Conservation (phyloP, 2,113 vertebrate genomes). For the Arenaria interpres region DNA sequence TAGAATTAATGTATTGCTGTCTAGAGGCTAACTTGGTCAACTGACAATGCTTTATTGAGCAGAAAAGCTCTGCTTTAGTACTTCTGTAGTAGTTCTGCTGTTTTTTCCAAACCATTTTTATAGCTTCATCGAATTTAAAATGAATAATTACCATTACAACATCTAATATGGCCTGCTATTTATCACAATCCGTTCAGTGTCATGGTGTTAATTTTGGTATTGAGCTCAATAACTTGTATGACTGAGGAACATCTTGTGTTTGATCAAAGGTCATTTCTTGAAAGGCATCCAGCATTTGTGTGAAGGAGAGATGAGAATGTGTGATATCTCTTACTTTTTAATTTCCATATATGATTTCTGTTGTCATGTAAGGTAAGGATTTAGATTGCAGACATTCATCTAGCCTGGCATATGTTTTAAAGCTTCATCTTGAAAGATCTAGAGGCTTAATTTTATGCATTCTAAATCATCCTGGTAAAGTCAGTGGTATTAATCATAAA, state of each 20-base stretch:
- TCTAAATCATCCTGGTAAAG: neutral
- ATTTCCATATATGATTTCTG: neutral
- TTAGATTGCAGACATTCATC: neutral
- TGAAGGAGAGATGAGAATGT: conserved; percentile 22
- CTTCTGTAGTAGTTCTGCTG: neutral
- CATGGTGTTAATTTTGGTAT: conserved; percentile 19
- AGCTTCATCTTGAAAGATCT: neutral
- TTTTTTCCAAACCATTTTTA: neutral
- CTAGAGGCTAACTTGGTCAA: neutral
- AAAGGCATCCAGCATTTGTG: neutral
- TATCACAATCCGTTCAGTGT: neutral
- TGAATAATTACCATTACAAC: conserved; percentile 19
- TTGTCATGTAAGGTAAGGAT: neutral
- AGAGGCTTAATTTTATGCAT: neutral
- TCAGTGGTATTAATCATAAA: neutral
- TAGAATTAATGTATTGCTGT: neutral
- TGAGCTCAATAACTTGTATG: conserved; percentile 3
- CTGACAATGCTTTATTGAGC: neutral
- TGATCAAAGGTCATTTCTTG: conserved; percentile 44
- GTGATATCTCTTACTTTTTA: neutral
- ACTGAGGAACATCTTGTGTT: conserved; percentile 15
- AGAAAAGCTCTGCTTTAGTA: neutral
- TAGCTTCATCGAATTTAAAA: neutral
- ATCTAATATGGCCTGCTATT: neutral
- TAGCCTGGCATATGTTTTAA: neutral